A percentile compares a stretch with the other conserved stretches of the same genome.
phyloP scores from a whole-genome alignment of 2,113 vertebrate species.

The Tor tambroides region DNA sequence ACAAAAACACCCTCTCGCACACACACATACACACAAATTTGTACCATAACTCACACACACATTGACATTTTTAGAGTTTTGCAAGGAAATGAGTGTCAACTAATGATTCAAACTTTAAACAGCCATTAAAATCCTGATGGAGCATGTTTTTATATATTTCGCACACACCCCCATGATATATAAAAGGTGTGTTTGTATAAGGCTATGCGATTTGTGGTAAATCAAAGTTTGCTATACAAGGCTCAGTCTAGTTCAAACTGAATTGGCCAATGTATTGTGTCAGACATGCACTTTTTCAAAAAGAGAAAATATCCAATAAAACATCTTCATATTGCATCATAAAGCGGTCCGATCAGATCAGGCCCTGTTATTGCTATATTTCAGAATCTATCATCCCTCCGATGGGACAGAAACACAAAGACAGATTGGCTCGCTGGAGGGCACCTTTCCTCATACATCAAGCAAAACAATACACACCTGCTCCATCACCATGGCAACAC shows the following conservation, averaged over 20 bases:
- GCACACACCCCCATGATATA: neutral
- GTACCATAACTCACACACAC: neutral
- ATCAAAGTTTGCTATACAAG: neutral
- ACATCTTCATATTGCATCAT: neutral
- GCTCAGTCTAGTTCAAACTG: neutral
- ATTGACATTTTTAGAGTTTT: neutral
- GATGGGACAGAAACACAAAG: slow-evolving; percentile 42
- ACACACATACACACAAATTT: neutral
- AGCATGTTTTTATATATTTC: neutral
- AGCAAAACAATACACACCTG: slow-evolving; percentile 31
- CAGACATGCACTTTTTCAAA: slow-evolving; percentile 8
- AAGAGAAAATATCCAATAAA: slow-evolving; percentile 20
- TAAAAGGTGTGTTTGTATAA: neutral
- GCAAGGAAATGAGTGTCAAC: neutral
- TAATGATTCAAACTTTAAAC: slow-evolving; percentile 3
- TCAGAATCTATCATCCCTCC: slow-evolving; percentile 36
- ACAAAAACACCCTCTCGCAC: neutral
- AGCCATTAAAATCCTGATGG: neutral
- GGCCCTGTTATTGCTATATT: slow-evolving; percentile 1
- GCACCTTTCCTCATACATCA: slow-evolving; percentile 42
- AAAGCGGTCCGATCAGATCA: slow-evolving; percentile 22
- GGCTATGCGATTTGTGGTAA: neutral
- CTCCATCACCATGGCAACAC: slow-evolving; percentile 15
- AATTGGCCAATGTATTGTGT: slow-evolving; percentile 4
- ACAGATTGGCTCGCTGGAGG: slow-evolving; percentile 34